Base-by-base conservation (phyloP, 2,888 invertebrate species). In the Pimpla rufipes region DNA sequence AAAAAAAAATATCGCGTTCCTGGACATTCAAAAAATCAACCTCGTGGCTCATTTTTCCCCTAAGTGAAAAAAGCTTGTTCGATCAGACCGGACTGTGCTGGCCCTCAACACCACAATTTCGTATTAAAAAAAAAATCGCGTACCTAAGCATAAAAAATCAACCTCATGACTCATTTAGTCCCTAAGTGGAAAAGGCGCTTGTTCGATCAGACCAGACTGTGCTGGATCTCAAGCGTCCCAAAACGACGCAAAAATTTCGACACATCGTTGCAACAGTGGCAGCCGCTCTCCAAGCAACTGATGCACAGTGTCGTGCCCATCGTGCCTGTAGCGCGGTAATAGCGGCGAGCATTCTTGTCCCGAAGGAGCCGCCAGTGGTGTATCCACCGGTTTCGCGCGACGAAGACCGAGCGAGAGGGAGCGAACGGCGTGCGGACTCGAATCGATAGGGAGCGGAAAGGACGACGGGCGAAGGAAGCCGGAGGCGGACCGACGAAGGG, bases 371-470 rank as follows among this genome's bases (percentile, higher is more conserved):
- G n/a, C 29, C 2, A 67, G 81, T 52, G n/a, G 64, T 71, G 64
- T 57, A 57, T 59, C 68, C 18, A 18, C 13, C 62, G 74, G 62
- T 47, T 67, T 47, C 29, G 37, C 40, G n/a, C 68, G 82, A 78
- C 55, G 47, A 45, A 50, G 67, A 67, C 21, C 57, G 67, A 37
- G 57, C 21, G n/a, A 23, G 35, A 55, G 67, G 47, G 47, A 29
- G 23, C n/a, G 16, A 76, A 47, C 55, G 64, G 64, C n/a, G n/a
- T n/a, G 52, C 42, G 7, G 55, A 80, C 62, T 62, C 68, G 50
- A 78, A 78, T 78, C 77, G 77, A 78, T 78, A 70, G 77, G 73
- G 45, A 73, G 67, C 79, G 70, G 75, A 75, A 81, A 77, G 73
- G 80, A 74, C 71, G 70, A 73, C 37, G 64, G 50, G 68, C 29